Evolutionary conservation across 1,140 invertebrate genomes (phyloP), one percentile per base, ranked within the genome.

Genomic region (Orchestia grillus): DNA sequence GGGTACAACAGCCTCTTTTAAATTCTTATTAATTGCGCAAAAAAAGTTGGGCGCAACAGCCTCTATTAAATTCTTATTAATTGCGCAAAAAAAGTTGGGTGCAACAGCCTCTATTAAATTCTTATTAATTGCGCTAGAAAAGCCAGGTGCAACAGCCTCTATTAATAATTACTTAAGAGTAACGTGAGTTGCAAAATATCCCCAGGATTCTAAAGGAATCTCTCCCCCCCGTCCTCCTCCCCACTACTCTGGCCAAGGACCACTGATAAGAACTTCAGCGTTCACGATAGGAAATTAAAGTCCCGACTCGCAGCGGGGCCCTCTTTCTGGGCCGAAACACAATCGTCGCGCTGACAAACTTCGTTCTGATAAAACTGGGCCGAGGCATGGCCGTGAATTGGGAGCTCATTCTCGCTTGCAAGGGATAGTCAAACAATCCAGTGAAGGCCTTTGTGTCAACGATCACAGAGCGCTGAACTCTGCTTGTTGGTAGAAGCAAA

Each of bases 201-300:
- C 1, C 62, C 62, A 77, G 28, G 62, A 77, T 77, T 77, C 62
- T 77, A 77, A 77, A 77, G 62, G 62, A 77, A 77, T 77, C 28
- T 36, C 62, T 3, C 11, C 62, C 62, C 28, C 15, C 36, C 62
- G 1, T 36, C 28, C 28, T 36, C 62, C 28, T 77, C 36, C 15
- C 11, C 11, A 1, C 15, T 36, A 36, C 11, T 36, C 28, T 28
- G 28, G 62, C 62, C 62, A 23, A 77, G 62, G 36, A 77, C 62
- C 62, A 36, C 62, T 77, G 62, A 77, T 77, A 77, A 77, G 62
- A 77, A 77, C 62, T 77, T 77, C 62, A 19, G 1, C 62, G 15
- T 77, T 77, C 62, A 77, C 62, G 62, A 77, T 77, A 36, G 62
- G 62, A 77, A 77, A 77, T 77, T 77, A 77, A 77, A 77, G 62